These are phyloP conservation scores for Oceanodroma tethys DNA, from an alignment of 2,113 vertebrate genomes.

Conservation along the genomic window DNA sequence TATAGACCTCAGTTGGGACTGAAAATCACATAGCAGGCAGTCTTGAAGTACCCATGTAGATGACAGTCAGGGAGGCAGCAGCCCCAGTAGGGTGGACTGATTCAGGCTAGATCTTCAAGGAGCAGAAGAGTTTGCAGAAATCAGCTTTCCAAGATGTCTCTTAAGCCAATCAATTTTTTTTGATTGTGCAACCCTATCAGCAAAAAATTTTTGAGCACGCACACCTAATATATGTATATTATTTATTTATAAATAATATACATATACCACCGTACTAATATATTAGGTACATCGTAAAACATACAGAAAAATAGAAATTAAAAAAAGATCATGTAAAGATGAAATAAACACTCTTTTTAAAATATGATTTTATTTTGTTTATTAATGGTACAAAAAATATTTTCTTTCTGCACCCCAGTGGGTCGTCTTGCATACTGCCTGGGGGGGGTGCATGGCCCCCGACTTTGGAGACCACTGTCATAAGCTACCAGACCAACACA, in stretches of 20 bases:
- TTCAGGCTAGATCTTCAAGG: background rate
- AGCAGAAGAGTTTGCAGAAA: background rate
- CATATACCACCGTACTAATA: background rate
- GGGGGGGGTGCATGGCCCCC: fast-evolving
- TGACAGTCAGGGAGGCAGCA: background rate
- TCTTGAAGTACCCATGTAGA: background rate
- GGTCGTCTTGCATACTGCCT: background rate
- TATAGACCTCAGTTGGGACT: background rate
- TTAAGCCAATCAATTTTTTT: background rate
- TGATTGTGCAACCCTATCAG: background rate
- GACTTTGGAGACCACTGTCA: fast-evolving
- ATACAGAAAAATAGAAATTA: background rate
- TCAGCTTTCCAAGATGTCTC: background rate
- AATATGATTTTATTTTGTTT: background rate
- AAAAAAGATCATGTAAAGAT: background rate
- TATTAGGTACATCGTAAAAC: background rate
- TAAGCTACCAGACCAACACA: background rate
- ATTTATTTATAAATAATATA: background rate
- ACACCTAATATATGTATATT: background rate
- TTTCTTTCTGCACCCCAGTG: background rate
- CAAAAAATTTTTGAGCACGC: background rate
- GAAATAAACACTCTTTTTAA: background rate
- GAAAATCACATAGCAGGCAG: background rate
- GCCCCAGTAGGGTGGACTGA: background rate
- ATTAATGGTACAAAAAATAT: background rate